phyloP scores from a whole-genome alignment of 2,888 invertebrate genomes.

The Eumacrocentrus americanus region DNA sequence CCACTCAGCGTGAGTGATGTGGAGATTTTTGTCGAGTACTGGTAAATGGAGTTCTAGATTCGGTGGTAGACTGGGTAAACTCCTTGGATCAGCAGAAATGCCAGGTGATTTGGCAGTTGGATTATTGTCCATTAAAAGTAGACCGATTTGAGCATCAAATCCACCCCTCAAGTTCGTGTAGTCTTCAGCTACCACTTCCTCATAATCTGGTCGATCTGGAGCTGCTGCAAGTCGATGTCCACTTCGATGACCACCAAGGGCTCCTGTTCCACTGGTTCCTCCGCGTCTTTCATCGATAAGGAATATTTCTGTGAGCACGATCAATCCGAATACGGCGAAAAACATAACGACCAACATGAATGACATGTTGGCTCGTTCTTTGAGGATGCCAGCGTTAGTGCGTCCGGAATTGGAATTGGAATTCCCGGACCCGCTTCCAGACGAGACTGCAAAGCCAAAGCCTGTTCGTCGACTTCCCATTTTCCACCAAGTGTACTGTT shows the following conservation, averaged over 20 bases:
- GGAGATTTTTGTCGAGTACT: constrained; percentile 70
- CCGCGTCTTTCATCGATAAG: constrained; percentile 68
- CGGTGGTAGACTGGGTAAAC: constrained; percentile 54
- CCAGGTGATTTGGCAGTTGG: constrained; percentile 42
- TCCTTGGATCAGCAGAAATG: constrained; percentile 53
- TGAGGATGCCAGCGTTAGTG: constrained; percentile 65
- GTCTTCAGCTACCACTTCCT: constrained; percentile 67
- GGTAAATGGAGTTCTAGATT: constrained; percentile 63
- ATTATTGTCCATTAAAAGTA: constrained; percentile 50
- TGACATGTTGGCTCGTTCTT: constrained; percentile 85
- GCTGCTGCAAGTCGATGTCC: constrained; percentile 63
- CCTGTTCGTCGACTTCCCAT: constrained; percentile 63
- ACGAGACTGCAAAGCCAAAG: constrained; percentile 45
- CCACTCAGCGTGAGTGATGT: constrained; percentile 79
- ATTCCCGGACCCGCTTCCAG: not conserved
- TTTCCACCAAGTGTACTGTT: constrained; percentile 33
- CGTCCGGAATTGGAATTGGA: constrained; percentile 45
- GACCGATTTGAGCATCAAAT: constrained; percentile 57
- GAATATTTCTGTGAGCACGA: constrained; percentile 85
- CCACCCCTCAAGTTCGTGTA: constrained; percentile 60
- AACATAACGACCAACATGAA: constrained; percentile 91
- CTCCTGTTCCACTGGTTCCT: constrained; percentile 65
- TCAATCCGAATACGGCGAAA: constrained; percentile 86
- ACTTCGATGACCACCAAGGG: constrained; percentile 63
- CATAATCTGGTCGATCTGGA: constrained; percentile 70